A percentile compares a stretch with the other conserved stretches of the same genome.
These are phyloP conservation scores for Chymomyza caudatula DNA, from an alignment of 2,888 invertebrate genomes.

Conservation along the genomic window DNA sequence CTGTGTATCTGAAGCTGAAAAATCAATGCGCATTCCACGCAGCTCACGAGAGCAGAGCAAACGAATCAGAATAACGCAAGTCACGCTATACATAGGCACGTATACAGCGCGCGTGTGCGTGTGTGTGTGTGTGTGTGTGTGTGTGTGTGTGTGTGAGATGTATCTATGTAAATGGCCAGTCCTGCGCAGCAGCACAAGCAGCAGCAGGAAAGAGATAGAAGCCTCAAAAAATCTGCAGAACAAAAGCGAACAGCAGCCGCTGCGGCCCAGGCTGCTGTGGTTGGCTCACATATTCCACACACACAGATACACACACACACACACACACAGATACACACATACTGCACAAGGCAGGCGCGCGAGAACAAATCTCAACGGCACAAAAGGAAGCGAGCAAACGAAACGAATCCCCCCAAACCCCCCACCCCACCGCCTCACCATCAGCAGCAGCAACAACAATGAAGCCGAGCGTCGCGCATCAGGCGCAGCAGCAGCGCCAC, in stretches of 20 bases:
- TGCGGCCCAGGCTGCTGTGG: conserved; percentile 58
- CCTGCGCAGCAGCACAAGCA: conserved; percentile 67
- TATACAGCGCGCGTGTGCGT: neutral
- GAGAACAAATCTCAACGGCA: conserved; percentile 61
- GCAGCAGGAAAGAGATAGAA: conserved; percentile 60
- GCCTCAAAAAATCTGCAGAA: neutral
- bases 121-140: conserved; percentile 2
- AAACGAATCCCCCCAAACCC: conserved; percentile 30
- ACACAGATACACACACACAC: conserved; percentile 13
- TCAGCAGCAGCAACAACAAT: conserved; percentile 13
- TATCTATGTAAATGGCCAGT: conserved; percentile 43
- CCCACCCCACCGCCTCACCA: neutral
- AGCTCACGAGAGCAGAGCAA: conserved; percentile 45
- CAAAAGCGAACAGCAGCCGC: conserved; percentile 37
- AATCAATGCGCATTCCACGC: conserved; percentile 54
- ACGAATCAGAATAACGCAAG: conserved; percentile 72
- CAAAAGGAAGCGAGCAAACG: conserved; percentile 31
- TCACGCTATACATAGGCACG: conserved; percentile 42
- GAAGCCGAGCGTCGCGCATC: neutral
- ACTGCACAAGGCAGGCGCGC: conserved; percentile 22
- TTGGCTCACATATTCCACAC: conserved; percentile 30
- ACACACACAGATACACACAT: conserved; percentile 10
- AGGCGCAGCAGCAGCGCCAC: conserved; percentile 9
- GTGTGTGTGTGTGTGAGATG: neutral
- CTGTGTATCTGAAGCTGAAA: conserved; percentile 65